These are phyloP conservation scores for Hirudo medicinalis DNA, from an alignment of 1,140 invertebrate genomes.

Conservation along the genomic window DNA sequence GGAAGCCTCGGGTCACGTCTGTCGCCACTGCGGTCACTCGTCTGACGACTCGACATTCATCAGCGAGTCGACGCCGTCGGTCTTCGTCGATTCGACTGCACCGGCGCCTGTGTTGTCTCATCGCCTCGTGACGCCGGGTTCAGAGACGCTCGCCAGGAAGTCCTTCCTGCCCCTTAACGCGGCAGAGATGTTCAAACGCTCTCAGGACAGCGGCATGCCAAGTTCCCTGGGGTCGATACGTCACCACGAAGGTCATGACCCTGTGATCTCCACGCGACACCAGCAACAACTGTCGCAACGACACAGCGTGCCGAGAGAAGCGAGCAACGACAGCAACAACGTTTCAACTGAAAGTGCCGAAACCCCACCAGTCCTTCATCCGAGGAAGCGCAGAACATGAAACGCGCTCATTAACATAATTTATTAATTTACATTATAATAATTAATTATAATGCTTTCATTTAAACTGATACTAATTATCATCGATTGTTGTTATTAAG, in stretches of 20 bases:
- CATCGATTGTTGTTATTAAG: too few relatives aligned
- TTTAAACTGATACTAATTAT: too few relatives aligned
- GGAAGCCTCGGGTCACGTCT: neutral
- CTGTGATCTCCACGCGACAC: neutral
- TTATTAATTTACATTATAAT: too few relatives aligned
- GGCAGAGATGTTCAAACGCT: too few relatives aligned
- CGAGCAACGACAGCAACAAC: slow-evolving; percentile 2
- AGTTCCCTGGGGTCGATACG: too few relatives aligned
- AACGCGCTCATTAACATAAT: too few relatives aligned
- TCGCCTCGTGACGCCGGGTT: neutral
- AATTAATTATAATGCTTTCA: too few relatives aligned
- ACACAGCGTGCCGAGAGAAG: neutral
- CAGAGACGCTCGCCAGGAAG: neutral
- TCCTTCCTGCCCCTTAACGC: neutral
- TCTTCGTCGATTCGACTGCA: neutral
- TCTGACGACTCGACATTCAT: neutral
- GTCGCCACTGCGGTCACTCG: slow-evolving; percentile 10
- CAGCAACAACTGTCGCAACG: slow-evolving; percentile 1
- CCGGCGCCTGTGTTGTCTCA: neutral
- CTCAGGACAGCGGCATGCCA: too few relatives aligned
- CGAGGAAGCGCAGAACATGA: slow-evolving; percentile 1
- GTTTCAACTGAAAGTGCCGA: neutral
- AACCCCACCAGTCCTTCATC: neutral
- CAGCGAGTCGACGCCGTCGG: slow-evolving; percentile 7
- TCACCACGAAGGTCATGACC: too few relatives aligned